Base-by-base conservation (phyloP, 2,113 vertebrate species). In the Mormoops blainvillei region DNA sequence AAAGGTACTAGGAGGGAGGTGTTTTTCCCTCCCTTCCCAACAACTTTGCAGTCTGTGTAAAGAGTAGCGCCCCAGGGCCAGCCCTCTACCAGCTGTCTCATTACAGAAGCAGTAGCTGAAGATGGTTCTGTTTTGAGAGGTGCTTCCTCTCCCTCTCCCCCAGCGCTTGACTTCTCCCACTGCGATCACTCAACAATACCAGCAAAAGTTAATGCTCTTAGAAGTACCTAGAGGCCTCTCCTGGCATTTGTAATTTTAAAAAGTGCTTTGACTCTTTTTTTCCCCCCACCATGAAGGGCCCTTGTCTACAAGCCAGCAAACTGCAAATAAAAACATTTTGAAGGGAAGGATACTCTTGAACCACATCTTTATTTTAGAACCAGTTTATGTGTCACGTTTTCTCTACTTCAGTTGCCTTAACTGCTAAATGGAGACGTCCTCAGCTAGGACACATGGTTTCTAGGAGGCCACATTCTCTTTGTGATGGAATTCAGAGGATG, bases 301-400 rank as follows among this genome's bases (percentile, higher is more conserved):
- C 86, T 96, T 94, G 56, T 26, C 54, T 82, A 5, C 5, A 28
- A 78, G 61, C 52, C 41, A 85, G 58, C 5, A 77, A 80, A 87
- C 36, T 45, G 33, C n/a, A 90, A 92, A 85, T 86, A 33, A 84
- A 67, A 89, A 89, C 73, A 78, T 48, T 86, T 73, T 38, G 58
- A 26, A 77, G 73, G 68, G 68, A 74, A 84, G 43, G 84, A 43
- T 41, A 38, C 38, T 67, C n/a, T 36, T 43, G 77, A 94, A 43
- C 15, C 24, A 56, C 28, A 2, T 58, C 36, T 67, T 70, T 20
- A 33, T 24, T 86, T 93, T 61, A 38, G 22, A 56, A 58, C 45
- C 45, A 20, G 50, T 82, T 58, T 61, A 31, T 4, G 1, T 9
- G 31, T 38, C 89, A 82, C 2, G 3, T 56, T 73, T 70, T 33